Evolutionary conservation across 1,140 invertebrate species (phyloP).

Genomic region (Pantala flavescens): DNA sequence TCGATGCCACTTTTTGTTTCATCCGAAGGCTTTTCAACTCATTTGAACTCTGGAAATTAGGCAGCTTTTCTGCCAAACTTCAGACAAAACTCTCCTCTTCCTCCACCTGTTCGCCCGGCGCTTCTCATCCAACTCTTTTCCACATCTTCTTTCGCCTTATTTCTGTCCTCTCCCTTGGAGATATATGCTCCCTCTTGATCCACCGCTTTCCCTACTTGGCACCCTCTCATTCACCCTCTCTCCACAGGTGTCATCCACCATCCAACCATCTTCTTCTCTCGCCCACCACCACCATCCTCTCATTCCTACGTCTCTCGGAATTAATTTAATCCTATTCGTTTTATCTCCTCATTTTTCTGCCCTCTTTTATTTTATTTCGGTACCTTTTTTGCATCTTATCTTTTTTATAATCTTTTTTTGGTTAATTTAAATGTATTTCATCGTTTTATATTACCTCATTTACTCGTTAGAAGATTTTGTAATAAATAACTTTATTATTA

Average conservation of each 20-base stretch:
- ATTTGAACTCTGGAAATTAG: no score
- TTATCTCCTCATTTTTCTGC: no score
- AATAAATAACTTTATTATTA: no score
- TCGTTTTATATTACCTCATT: no score
- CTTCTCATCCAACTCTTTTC: neutral
- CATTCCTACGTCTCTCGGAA: neutral
- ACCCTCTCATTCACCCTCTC: neutral
- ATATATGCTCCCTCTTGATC: neutral
- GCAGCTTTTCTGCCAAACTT: neutral
- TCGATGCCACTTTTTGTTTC: no score
- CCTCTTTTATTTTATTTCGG: no score
- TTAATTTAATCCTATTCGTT: no score
- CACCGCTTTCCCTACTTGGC: neutral
- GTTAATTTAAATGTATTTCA: no score
- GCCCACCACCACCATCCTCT: neutral
- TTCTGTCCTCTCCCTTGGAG: neutral
- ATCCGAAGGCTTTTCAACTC: no score
- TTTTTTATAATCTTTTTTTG: no score
- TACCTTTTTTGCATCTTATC: no score
- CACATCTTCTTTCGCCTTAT: neutral
- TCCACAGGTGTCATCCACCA: conserved; percentile 3
- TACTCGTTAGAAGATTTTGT: no score
- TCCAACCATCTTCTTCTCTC: neutral
- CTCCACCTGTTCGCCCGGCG: neutral
- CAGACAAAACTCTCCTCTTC: neutral